Evolutionary conservation across 2,797 vertebrate species (phyloP), one percentile per base, ranked within the genome.

Genomic region (Urocyon cinereoargenteus): DNA sequence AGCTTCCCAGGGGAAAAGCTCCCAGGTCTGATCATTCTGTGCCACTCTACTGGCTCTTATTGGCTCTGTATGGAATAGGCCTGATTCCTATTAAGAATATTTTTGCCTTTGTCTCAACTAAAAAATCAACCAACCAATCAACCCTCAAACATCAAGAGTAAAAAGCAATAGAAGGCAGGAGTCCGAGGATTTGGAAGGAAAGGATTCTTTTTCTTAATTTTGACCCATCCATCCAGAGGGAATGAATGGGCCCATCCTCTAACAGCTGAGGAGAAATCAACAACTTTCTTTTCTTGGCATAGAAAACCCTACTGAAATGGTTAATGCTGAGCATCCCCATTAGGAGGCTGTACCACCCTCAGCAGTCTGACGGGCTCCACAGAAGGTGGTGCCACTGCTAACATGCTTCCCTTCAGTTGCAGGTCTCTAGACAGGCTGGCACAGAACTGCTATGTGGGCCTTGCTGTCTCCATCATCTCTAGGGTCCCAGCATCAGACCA

Each of bases 231-330:
- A 57, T 59, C 11, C 40, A 91, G 53, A 93, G 53, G 18, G 45
- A 96, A 72, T 22, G 61, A 68, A 51, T 19, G 51, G 59, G 40
- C 59, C 28, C 61, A 21, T 45, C 31, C 6, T 3, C 5, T 6
- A 79, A 92, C 26, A 95, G 55, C 19, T 79, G 62, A 66, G 28
- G 55, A 64, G 61, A 97, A 90, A 59, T n/a, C 64, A 82, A 24
- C 18, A 72, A 11, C 79, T 79, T 55, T 86, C 40, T 90, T 92
- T 92, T 53, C 81, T 61, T 90, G 91, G 57, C 68, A 90, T 18
- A 72, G 6, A 92, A 95, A 97, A 72, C 22, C 36, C 82, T 88
- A 73, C 28, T 77, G n/a, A 72, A 62, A 55, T 16, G 64, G 55
- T 31, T 16, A 79, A 22, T n/a, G 22, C 18, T 34, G 14, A 87